phyloP scores from a whole-genome alignment of 2,888 invertebrate species.

The Tubulanus polymorphus region DNA sequence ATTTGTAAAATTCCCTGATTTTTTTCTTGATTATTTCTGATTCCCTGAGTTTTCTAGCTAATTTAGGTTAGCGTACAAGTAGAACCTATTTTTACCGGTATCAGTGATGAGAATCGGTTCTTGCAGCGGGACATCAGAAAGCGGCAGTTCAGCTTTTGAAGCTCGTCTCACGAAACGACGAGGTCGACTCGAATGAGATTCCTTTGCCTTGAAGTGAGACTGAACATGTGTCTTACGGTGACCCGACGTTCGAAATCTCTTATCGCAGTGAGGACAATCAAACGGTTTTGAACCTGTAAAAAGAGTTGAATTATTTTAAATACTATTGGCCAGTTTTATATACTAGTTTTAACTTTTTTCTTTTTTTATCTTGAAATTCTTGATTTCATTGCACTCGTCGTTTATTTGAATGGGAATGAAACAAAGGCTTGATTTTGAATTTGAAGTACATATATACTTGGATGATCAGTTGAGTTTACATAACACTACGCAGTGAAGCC shows the following conservation, averaged over 20 bases:
- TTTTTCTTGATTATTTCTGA: too few relatives aligned
- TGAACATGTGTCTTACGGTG: slow-evolving; percentile 45
- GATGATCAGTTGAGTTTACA: too few relatives aligned
- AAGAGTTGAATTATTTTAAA: not conserved
- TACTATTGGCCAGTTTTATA: not conserved
- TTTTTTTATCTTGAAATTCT: too few relatives aligned
- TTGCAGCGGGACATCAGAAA: slow-evolving; percentile 56
- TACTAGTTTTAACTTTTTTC: not conserved
- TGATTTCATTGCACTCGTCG: too few relatives aligned
- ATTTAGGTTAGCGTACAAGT: too few relatives aligned
- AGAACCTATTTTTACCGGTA: slow-evolving; percentile 46
- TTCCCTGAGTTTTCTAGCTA: too few relatives aligned
- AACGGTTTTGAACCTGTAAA: slow-evolving; percentile 53
- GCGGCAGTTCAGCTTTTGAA: slow-evolving; percentile 25
- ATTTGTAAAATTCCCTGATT: too few relatives aligned
- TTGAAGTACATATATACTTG: too few relatives aligned
- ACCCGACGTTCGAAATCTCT: slow-evolving; percentile 50
- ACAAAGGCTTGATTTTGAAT: too few relatives aligned
- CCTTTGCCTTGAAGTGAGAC: slow-evolving; percentile 36
- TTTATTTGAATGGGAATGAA: too few relatives aligned
- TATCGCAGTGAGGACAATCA: slow-evolving; percentile 47
- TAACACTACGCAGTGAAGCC: too few relatives aligned
- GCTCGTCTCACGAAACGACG: slow-evolving; percentile 22
- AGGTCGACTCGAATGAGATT: slow-evolving; percentile 17
- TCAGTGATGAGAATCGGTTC: slow-evolving; percentile 61